Percentiles rank a stretch among this genome's conserved stretches.
Conservation (phyloP, 2,888 invertebrate genomes). For the Tipula lateralis region DNA sequence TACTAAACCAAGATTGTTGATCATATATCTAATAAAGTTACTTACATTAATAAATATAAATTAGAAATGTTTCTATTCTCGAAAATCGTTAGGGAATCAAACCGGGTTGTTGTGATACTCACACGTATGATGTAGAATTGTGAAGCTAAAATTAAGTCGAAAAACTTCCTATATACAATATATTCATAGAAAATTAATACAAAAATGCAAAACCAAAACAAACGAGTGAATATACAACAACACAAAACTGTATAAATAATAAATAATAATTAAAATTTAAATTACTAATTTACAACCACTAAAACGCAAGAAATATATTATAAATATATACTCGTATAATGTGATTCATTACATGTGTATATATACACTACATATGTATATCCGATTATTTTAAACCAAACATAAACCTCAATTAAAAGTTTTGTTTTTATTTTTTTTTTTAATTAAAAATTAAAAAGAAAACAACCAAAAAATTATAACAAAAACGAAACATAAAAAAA, state of each 20-base stretch:
- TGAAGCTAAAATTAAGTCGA: not conserved
- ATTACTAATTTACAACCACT: not conserved
- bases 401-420: slow-evolving; percentile 11
- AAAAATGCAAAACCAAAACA: not conserved
- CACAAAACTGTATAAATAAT: not conserved
- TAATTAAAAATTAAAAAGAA: not conserved
- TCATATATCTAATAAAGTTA: not conserved
- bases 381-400: not conserved
- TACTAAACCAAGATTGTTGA: not conserved
- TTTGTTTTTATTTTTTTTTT: slow-evolving; percentile 3
- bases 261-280: slow-evolving; percentile 9
- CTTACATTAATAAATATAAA: not conserved
- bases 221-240: not conserved
- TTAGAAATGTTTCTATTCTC: not conserved
- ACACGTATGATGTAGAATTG: not conserved
- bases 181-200: not conserved
- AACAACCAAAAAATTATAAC: not conserved
- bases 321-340: too few species aligned
- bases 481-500: not conserved
- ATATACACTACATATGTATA: not conserved
- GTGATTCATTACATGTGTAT: not conserved
- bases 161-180: not conserved
- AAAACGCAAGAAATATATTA: not conserved
- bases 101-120: not conserved
- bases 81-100: not conserved